Evolutionary conservation across 2,797 vertebrate species (phyloP).

Genomic region (Enteromius viviparus): DNA sequence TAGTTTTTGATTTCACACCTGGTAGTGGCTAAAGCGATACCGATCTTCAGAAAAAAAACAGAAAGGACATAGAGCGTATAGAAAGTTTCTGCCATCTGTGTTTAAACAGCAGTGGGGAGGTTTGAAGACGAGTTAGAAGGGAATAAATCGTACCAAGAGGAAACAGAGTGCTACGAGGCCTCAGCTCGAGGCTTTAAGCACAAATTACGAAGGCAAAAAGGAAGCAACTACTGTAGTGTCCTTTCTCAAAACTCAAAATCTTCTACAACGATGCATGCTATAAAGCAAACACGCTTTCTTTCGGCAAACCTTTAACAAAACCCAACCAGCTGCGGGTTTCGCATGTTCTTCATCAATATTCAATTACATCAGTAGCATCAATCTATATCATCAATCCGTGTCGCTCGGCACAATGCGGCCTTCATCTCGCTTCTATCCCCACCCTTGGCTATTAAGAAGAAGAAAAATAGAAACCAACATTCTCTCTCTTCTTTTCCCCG

Average conservation of each 20-base stretch:
- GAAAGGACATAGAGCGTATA: conserved; percentile 27
- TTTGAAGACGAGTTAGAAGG: conserved; percentile 54
- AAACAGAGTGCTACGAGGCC: conserved; percentile 49
- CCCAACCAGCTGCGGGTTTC: conserved; percentile 34
- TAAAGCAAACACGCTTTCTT: conserved; percentile 37
- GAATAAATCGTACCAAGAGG: conserved; percentile 53
- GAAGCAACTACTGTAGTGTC: background rate
- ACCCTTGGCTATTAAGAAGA: conserved; percentile 51
- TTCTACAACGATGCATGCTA: background rate
- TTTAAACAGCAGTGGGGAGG: conserved; percentile 49
- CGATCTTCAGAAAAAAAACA: conserved; percentile 58
- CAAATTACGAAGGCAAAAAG: conserved; percentile 9
- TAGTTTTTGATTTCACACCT: conserved; percentile 76
- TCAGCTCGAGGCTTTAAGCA: conserved; percentile 28
- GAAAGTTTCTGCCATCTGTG: conserved; percentile 35
- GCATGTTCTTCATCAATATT: conserved; percentile 54
- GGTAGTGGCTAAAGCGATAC: conserved; percentile 67
- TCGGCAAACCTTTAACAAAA: conserved; percentile 33
- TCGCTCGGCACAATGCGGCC: conserved; percentile 40
- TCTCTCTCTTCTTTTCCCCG: conserved; percentile 63
- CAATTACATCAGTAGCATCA: conserved; percentile 48
- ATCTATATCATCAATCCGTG: conserved; percentile 52
- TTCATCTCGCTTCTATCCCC: conserved; percentile 38
- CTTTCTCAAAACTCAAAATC: background rate
- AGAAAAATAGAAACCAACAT: conserved; percentile 69